Evolutionary conservation across 2,113 vertebrate genomes (phyloP), one percentile per base, ranked within the genome.

Genomic region (Cichladusa arquata): DNA sequence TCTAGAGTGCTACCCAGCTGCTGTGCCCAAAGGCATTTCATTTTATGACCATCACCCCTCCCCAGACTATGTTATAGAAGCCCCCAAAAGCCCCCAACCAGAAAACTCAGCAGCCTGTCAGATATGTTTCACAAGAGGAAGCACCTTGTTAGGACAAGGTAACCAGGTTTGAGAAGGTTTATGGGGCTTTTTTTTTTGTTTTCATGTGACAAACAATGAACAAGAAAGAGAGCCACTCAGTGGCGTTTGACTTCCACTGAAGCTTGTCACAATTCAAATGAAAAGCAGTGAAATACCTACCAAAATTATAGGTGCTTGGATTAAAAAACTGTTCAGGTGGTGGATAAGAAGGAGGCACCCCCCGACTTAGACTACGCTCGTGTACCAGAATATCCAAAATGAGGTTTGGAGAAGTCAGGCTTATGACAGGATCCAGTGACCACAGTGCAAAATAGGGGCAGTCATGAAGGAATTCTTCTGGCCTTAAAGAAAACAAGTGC

Each of bases 371-470:
- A 73, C 53, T 73, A 28, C 70, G 70, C 53, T 73, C 70, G 10
- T 73, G 70, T 20, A 73, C 70, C 53, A 73, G 70, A 56, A 73
- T 44, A 57, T 73, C 70, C 70, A 73, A 57, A 57, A 73, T 56
- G 70, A 73, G 31, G 70, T 56, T 73, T 56, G 70, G 97, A 61
- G 98, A 98, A 33, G 98, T 98, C 96, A 98, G 96, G 95, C 97
- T 98, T 65, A 97, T 93, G 86, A 99, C 97, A 24, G 98, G 69
- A 77, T 99, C 99, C 97, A 99, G 96, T 25, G 98, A 99, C 99
- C 99, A 99, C 64, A 99, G 97, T 2, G 99, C 99, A 98, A 99
- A 98, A 81, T 99, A 99, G 5, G 99, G 98, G 90, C 99, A 99
- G 80, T 98, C 99, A 25, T 98, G 98, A 36, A 99, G 98, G 89